phyloP scores from a whole-genome alignment of 2,113 vertebrate genomes.

The Pedionomus torquatus region DNA sequence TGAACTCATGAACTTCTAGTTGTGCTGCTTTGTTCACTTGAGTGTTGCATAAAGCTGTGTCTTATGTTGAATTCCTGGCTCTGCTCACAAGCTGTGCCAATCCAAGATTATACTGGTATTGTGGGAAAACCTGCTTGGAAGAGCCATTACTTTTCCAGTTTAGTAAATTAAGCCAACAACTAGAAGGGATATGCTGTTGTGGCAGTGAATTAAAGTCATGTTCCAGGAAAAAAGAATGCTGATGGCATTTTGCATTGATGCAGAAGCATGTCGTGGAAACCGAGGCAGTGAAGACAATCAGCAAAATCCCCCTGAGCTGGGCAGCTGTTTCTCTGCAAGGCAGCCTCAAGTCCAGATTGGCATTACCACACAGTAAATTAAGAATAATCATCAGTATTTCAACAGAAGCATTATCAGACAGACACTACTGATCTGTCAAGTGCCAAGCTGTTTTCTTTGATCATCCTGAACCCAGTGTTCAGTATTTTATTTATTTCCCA shows the following conservation, averaged over 20 bases:
- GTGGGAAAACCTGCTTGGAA: not conserved
- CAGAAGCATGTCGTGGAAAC: not conserved
- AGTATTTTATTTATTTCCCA: not conserved
- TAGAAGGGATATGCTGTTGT: not conserved
- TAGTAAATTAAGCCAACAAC: not conserved
- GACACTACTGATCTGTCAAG: not conserved
- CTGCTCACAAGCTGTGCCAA: not conserved
- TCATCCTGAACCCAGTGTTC: not conserved
- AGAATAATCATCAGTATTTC: not conserved
- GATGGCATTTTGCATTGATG: not conserved
- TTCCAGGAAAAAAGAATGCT: not conserved
- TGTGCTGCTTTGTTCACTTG: not conserved
- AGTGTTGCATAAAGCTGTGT: not conserved
- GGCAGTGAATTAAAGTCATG: not conserved
- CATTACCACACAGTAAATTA: not conserved
- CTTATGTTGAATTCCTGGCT: not conserved
- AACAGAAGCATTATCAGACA: not conserved
- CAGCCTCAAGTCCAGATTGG: not conserved
- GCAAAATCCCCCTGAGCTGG: not conserved
- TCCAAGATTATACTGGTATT: not conserved
- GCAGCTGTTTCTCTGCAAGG: not conserved
- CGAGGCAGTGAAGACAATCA: not conserved
- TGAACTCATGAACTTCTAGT: accelerated
- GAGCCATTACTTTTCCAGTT: not conserved
- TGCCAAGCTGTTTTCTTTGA: not conserved